Conservation (phyloP, 1,140 invertebrate genomes). For the Drosophila ficusphila region DNA sequence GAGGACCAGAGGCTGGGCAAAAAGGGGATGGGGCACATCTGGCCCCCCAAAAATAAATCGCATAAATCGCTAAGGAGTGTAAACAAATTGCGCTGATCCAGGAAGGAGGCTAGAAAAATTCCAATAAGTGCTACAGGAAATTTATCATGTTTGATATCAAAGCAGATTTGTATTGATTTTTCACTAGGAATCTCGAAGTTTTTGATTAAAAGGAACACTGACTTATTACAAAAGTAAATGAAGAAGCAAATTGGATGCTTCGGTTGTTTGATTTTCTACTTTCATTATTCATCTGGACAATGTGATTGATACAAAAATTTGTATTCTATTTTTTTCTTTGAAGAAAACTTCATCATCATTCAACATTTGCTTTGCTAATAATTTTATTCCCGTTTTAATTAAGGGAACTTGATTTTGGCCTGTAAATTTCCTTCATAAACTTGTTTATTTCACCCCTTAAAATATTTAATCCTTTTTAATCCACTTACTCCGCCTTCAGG, state of each 20-base stretch:
- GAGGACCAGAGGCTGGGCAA: not conserved
- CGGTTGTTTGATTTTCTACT: too few relatives aligned
- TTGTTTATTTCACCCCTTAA: not conserved
- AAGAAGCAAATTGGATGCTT: not conserved
- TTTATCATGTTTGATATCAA: slow-evolving; percentile 35
- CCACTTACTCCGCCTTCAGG: not conserved
- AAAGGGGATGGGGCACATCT: slow-evolving; percentile 2
- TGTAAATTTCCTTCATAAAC: not conserved
- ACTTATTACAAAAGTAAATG: not conserved
- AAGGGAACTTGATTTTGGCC: too few relatives aligned
- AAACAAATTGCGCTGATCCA: slow-evolving; percentile 35
- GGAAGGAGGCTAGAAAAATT: slow-evolving; percentile 8
- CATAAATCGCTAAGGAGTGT: slow-evolving; percentile 45
- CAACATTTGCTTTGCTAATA: too few relatives aligned
- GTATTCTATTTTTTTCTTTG: too few relatives aligned
- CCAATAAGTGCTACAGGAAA: slow-evolving; percentile 17
- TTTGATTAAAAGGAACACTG: not conserved
- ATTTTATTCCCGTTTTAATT: too few relatives aligned
- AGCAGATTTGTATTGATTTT: slow-evolving; percentile 29
- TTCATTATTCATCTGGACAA: not conserved
- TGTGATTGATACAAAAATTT: too few relatives aligned
- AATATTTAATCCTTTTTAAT: slow-evolving; percentile 15
- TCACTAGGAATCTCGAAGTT: not conserved
- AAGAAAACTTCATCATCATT: too few relatives aligned
- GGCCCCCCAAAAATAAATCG: slow-evolving; percentile 23